Percentiles rank a stretch among this genome's conserved stretches.
These are phyloP conservation scores for Gobio gobio DNA, from an alignment of 2,113 vertebrate genomes.

Conservation along the genomic window DNA sequence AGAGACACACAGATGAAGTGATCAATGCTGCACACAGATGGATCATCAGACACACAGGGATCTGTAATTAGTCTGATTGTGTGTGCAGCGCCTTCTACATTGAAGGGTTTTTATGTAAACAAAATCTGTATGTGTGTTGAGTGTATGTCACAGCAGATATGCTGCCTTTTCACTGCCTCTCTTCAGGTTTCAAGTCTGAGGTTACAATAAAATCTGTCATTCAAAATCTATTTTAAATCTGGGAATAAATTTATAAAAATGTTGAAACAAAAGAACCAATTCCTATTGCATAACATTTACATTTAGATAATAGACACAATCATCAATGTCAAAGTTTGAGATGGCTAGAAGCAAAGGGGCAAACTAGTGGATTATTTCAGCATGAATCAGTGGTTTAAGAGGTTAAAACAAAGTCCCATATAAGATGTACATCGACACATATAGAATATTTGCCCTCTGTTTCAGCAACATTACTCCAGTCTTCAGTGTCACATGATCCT, in stretches of 20 bases:
- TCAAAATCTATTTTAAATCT: too few species aligned
- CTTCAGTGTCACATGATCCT: not conserved
- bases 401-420: not conserved
- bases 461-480: not conserved
- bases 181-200: too few species aligned
- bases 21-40: not conserved
- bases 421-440: too few species aligned
- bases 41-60: slow-evolving; percentile 31
- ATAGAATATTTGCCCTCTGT: not conserved
- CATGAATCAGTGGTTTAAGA: not conserved
- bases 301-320: not conserved
- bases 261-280: not conserved
- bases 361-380: not conserved
- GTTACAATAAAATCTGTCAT: too few species aligned
- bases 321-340: not conserved
- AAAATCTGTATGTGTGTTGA: slow-evolving; percentile 24
- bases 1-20: not conserved
- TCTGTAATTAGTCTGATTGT: slow-evolving; percentile 46
- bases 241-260: not conserved
- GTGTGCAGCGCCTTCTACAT: slow-evolving; percentile 47
- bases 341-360: not conserved
- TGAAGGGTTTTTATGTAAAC: slow-evolving; percentile 43
- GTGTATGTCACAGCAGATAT: slow-evolving; percentile 42
- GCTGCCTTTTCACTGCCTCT: not conserved
- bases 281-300: too few species aligned